Evolutionary conservation across 1,140 invertebrate species (phyloP), one percentile per base, ranked within the genome.

Genomic region (Laupala kohalensis): DNA sequence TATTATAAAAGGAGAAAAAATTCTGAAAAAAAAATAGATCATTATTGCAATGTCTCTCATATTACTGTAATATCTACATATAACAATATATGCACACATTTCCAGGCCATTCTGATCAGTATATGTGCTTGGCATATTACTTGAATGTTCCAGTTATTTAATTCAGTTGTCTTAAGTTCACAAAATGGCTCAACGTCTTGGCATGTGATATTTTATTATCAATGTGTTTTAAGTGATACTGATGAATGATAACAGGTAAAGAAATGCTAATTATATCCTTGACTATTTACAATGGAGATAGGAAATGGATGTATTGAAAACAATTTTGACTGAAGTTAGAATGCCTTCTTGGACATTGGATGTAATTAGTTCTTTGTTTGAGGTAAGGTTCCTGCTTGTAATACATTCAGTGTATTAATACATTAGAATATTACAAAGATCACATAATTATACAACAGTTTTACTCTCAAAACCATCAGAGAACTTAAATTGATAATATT

Each of bases 151-250:
- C 26, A 68, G 27, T 29, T 37, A n/a, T 29, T 23, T 68, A 29
- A 29, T 68, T 68, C 29, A 23, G 26, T 68, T 68, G 67, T n/a
- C 26, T 68, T 68, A 29, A 29, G 29, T 73, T 73, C 27, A 73
- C 71, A 71, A 71, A 67, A 74, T 69, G 65, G 73, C 73, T 74
- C 73, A 74, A 72, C 69, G 69, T 72, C 72, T 64, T 74, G 73
- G 72, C 70, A 74, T 74, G 73, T 74, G 73, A 74, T 74, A 74
- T 71, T 72, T 66, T 74, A 64, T 72, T 62, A 64, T 71, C 62
- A 69, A 28, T 67, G 37, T 73, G 69, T 70, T 69, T 72, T 72
- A 64, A 72, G 71, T 64, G 67, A 26, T 25, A 68, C 26, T 26
- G 65, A 69, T 24, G 63, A 65, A 71, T 5, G 19, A 66, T 12